These are phyloP conservation scores for Ceraclea dissimilis DNA, from an alignment of 2,888 invertebrate genomes.

Conservation along the genomic window DNA sequence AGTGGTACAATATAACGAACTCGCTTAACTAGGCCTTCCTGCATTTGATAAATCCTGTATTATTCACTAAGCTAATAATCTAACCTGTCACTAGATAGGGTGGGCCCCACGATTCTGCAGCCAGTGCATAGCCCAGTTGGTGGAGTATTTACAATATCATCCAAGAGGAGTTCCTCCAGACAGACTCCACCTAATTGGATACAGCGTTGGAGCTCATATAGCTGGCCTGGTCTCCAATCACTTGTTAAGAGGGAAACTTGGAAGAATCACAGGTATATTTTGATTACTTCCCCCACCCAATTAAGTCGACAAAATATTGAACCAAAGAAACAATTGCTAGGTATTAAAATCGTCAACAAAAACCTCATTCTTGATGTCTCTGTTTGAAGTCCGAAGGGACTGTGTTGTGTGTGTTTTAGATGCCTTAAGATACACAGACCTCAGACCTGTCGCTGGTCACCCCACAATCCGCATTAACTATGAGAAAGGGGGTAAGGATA, in stretches of 20 bases:
- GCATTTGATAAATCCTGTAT: too few relatives aligned
- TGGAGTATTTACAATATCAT: constrained; percentile 70
- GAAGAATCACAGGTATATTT: constrained; percentile 65
- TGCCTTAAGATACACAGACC: too few relatives aligned
- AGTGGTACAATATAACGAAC: too few relatives aligned
- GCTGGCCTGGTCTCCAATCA: constrained; percentile 77
- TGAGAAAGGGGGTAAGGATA: too few relatives aligned
- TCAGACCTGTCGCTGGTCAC: too few relatives aligned
- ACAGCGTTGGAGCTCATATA: constrained; percentile 82
- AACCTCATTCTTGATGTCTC: too few relatives aligned
- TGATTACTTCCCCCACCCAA: background rate
- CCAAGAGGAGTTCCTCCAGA: constrained; percentile 70
- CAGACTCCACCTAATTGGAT: constrained; percentile 72
- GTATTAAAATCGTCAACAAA: too few relatives aligned
- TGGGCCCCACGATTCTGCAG: constrained; percentile 58
- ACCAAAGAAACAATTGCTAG: background rate
- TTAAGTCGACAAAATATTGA: background rate
- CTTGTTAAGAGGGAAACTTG: constrained; percentile 66
- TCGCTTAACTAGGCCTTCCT: too few relatives aligned
- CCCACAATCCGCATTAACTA: too few relatives aligned
- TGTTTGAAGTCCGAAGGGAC: too few relatives aligned
- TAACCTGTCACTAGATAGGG: constrained; percentile 37
- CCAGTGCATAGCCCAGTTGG: constrained; percentile 72
- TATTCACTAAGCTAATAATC: too few relatives aligned
- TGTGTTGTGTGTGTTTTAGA: too few relatives aligned